Evolutionary conservation across 1,140 invertebrate species (phyloP), one percentile per base, ranked within the genome.

Genomic region (Dreissena rostriformis): DNA sequence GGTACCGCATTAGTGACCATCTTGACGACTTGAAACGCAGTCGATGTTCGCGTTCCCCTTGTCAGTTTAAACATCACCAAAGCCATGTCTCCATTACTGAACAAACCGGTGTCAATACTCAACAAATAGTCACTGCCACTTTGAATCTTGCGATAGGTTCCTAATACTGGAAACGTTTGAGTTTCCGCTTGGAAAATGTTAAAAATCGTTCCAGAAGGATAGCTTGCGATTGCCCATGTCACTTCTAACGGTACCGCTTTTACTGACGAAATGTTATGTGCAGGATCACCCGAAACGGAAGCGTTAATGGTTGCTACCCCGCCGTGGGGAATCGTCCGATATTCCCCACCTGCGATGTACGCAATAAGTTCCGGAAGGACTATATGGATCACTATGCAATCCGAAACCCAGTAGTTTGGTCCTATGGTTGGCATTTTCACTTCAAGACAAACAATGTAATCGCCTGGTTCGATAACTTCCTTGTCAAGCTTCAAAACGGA

Each of bases 401-500:
- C 68, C 22, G 65, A 28, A 0, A 39, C 22, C 55, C 67, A 81
- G 14, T 71, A 17, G 51, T 26, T 5, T n/a, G 0, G 15, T 26
- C 55, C n/a, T 4, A 51, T 39, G 0, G 26, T 12, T 49, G 55
- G 51, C n/a, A 80, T 71, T 15, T 52, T 15, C 11, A 81, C 55
- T 73, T 81, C 79, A 11, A 81, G 55, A n/a, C 24, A 19, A 0
- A 81, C 79, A 4, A 73, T 15, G 52, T 81, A 81, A 10, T 39
- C 52, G 1, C 79, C 79, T 26, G 70, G 68, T 17, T 73, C 17
- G 6, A 81, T 53, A 10, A 39, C 26, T 24, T 66, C 79, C n/a
- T 22, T 2, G 0, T 26, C 6, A 2, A 80, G 12, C 10, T 14
- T 29, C 22, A 80, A 17, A 5, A 29, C 28, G 15, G 22, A 29